phyloP scores from a whole-genome alignment of 2,797 vertebrate genomes.

The Sardinella longiceps region DNA sequence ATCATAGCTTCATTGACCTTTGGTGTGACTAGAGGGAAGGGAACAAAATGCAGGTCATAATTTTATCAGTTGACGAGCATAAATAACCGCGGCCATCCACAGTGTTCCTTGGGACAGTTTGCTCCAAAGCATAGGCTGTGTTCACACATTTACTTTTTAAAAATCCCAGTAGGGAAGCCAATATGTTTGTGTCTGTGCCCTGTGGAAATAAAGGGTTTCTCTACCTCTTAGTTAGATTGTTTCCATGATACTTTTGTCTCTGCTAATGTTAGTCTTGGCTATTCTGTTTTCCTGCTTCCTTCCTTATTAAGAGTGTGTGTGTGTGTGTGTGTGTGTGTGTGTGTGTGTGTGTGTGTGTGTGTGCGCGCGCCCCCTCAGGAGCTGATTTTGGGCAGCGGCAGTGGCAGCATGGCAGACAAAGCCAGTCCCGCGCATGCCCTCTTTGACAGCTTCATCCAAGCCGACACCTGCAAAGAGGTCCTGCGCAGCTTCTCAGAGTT shows the following conservation, averaged over 20 bases:
- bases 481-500: constrained; percentile 79
- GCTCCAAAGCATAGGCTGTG: no score
- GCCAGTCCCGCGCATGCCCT: constrained; percentile 75
- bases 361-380: not conserved
- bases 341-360: not conserved
- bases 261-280: constrained; percentile 9
- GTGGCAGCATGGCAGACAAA: constrained; percentile 62
- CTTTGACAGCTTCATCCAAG: constrained; percentile 85
- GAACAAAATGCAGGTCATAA: no score
- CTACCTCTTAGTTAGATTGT: not conserved
- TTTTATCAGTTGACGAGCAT: no score
- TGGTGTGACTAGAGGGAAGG: no score
- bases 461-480: constrained; percentile 80
- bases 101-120: no score
- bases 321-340: not conserved
- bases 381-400: not conserved
- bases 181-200: no score
- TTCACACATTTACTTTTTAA: no score
- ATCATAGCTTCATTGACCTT: no score
- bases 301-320: not conserved
- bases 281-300: not conserved
- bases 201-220: no score
- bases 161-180: no score
- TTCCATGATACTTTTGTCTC: not conserved
- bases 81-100: no score